Evolutionary conservation across 2,888 invertebrate genomes (phyloP).

Genomic region (Chloromyia formosa): DNA sequence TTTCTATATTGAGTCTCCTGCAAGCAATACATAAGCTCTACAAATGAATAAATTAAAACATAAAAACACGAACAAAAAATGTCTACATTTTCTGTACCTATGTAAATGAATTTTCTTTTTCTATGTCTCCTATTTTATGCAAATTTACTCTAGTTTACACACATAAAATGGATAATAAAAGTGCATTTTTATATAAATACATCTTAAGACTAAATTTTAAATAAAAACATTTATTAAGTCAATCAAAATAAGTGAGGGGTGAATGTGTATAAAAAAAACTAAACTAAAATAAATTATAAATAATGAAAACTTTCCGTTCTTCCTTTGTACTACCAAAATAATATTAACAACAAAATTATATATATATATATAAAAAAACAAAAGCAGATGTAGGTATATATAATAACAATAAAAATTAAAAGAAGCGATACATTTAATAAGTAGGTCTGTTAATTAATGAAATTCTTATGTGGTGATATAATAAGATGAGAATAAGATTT

Average conservation of each 20-base stretch:
- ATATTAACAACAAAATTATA: slow-evolving; percentile 5
- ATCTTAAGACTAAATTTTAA: slow-evolving; percentile 20
- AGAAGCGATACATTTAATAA: slow-evolving; percentile 17
- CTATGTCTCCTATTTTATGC: not conserved
- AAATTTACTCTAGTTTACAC: not conserved
- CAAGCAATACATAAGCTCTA: slow-evolving; percentile 41
- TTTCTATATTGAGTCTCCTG: slow-evolving; percentile 44
- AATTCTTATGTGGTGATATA: slow-evolving; percentile 39
- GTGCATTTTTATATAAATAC: slow-evolving; percentile 27
- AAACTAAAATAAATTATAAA: not conserved
- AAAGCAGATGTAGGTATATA: no score
- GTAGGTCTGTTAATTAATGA: slow-evolving; percentile 35
- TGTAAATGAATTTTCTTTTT: not conserved
- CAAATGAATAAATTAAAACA: slow-evolving; percentile 10
- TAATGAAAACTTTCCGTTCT: slow-evolving; percentile 28
- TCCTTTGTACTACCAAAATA: slow-evolving; percentile 33
- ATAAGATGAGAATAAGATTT: slow-evolving; percentile 4
- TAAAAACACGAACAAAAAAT: not conserved
- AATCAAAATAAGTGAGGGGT: slow-evolving; percentile 24
- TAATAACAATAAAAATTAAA: not conserved
- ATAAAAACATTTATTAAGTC: slow-evolving; percentile 11
- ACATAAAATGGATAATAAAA: slow-evolving; percentile 11
- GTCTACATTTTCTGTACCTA: not conserved
- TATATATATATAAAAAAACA: not conserved
- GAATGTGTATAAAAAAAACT: not conserved